Percentiles rank a stretch among this genome's conserved stretches.
Evolutionary conservation across 1,140 invertebrate species (phyloP).

Genomic region (Acyrthosiphon pisum): DNA sequence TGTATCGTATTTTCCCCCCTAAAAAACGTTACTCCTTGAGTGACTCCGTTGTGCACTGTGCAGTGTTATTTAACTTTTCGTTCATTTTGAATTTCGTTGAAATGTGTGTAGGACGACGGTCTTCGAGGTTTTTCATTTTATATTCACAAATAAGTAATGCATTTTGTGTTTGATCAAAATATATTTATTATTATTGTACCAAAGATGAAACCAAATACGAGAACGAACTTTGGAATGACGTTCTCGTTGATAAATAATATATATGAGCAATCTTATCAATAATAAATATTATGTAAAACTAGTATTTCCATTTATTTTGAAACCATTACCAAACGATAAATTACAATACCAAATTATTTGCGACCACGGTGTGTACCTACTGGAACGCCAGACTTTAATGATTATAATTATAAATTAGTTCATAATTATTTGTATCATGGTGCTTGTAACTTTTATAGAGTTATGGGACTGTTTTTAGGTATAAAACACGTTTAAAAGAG

Average conservation of each 20-base stretch:
- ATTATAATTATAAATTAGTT: too few species aligned
- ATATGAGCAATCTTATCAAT: too few species aligned
- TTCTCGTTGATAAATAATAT: too few species aligned
- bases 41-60: background rate
- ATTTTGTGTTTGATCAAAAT: background rate
- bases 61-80: background rate
- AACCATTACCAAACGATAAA: background rate
- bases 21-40: background rate
- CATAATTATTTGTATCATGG: background rate
- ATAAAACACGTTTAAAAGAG: background rate
- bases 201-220: background rate
- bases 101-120: background rate
- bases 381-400: background rate
- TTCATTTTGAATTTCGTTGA: background rate
- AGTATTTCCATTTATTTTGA: background rate
- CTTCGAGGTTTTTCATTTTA: background rate
- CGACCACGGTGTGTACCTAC: background rate
- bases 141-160: background rate
- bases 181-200: too few species aligned
- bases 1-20: background rate
- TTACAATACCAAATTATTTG: background rate
- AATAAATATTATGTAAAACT: background rate
- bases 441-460: background rate
- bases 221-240: background rate
- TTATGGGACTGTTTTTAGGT: background rate